These are phyloP conservation scores for Diaprepes abbreviatus DNA, from an alignment of 2,888 invertebrate species.

Conservation along the genomic window DNA sequence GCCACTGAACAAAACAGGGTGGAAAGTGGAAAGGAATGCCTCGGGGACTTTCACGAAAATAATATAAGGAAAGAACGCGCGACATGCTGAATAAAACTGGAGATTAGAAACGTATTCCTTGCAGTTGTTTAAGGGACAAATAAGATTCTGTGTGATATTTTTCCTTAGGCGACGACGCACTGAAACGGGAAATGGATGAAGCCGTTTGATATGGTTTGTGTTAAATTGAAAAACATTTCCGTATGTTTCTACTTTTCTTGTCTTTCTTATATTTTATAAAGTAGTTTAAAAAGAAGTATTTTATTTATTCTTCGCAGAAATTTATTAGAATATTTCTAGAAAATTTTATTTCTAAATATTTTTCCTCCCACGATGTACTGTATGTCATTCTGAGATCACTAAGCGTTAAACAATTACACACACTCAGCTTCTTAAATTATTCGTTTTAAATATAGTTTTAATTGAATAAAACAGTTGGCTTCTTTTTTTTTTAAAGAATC, in stretches of 20 bases:
- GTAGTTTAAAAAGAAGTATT: background rate
- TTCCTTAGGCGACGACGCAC: slow-evolving; percentile 26
- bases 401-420: too few species aligned
- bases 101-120: slow-evolving; percentile 46
- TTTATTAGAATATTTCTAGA: too few species aligned
- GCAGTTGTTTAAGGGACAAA: slow-evolving; percentile 46
- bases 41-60: slow-evolving; percentile 43
- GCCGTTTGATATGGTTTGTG: slow-evolving; percentile 35
- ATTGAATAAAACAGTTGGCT: too few species aligned
- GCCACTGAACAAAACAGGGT: slow-evolving; percentile 40
- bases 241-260: slow-evolving; percentile 18
- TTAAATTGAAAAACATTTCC: slow-evolving; percentile 33
- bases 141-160: slow-evolving; percentile 40
- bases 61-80: slow-evolving; percentile 40
- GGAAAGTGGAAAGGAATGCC: slow-evolving; percentile 39
- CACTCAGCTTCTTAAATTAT: too few species aligned
- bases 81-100: slow-evolving; percentile 43
- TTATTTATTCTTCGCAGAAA: background rate
- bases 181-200: slow-evolving; percentile 21
- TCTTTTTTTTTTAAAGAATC: too few species aligned
- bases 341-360: too few species aligned
- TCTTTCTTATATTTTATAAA: slow-evolving; percentile 7
- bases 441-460: too few species aligned
- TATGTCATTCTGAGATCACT: too few species aligned
- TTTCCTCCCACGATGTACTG: too few species aligned